Base-by-base conservation (phyloP, 2,113 vertebrate species). In the Mormoops blainvillei region DNA sequence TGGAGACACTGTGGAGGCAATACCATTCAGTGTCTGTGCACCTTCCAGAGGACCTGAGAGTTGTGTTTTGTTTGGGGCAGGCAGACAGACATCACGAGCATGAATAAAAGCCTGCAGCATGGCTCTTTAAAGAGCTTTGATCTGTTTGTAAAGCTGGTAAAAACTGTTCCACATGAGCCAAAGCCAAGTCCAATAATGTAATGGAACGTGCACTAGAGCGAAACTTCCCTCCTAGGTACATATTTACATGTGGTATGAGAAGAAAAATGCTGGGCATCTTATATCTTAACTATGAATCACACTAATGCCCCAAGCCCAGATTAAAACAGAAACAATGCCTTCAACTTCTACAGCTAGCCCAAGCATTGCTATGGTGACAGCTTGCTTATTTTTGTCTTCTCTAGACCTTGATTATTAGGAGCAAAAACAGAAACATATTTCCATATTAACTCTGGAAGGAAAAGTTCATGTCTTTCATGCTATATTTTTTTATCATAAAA, bases 321-420 rank as follows among this genome's bases (percentile, higher is more conserved):
- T 54, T 33, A 91, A 89, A 95, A 95, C 77, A 91, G 89, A 92
- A 58, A 92, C 33, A 61, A 38, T 38, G 52, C 50, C 85, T 56
- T 77, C 54, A 80, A 48, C 63, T 58, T 94, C 45, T 38, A 15
- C 45, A 41, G 5, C 9, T 2, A 54, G 7, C 36, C 36, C 68
- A 20, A n/a, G 20, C 7, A 31, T 22, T 19, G 63, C 12, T 76
- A 33, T 2, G 16, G 26, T 22, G 38, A 92, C 11, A 54, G 41
- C 2, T 38, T 26, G 24, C 22, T 67, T 18, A 10, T 41, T 88
- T 85, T 43, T 83, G 1, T 52, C 93, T 63, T 73, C 56, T 61
- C 58, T 15, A 58, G 24, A 65, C 2, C 9, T 52, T 13, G 31
- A 52, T 67, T 50, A 20, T 50, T 73, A 24, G 38, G 26, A 89